phyloP scores from a whole-genome alignment of 2,113 vertebrate species.

The Chaetura pelagica region DNA sequence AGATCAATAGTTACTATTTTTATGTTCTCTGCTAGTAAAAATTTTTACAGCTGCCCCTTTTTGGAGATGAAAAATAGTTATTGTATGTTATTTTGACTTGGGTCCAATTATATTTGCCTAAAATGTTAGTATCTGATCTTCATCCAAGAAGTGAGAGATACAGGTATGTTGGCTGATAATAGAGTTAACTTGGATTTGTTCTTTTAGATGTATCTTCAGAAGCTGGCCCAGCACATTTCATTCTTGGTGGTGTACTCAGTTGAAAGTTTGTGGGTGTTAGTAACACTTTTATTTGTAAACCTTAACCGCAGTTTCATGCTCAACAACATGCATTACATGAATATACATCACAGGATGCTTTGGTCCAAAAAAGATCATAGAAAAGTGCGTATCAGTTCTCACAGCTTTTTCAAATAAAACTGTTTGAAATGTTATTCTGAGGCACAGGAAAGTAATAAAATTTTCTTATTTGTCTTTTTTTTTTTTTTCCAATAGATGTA shows the following conservation, averaged over 20 bases:
- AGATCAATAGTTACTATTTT: background rate
- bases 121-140: background rate
- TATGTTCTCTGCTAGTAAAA: background rate
- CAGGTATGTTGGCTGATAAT: accelerated
- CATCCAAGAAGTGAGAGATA: background rate
- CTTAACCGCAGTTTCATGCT: background rate
- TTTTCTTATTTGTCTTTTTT: background rate
- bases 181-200: background rate
- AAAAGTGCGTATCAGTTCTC: background rate
- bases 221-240: background rate
- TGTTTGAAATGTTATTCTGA: background rate
- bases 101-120: background rate
- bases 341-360: background rate
- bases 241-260: background rate
- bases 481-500: background rate
- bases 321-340: background rate
- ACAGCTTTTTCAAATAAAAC: constrained; percentile 13
- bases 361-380: background rate
- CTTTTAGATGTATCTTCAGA: background rate
- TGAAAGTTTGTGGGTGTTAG: background rate
- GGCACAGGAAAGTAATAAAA: background rate
- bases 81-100: background rate
- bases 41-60: background rate
- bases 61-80: background rate
- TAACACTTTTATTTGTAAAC: background rate